Evolutionary conservation across 2,888 invertebrate genomes (phyloP), one percentile per base, ranked within the genome.

Genomic region (Pharmacophagus antenor): DNA sequence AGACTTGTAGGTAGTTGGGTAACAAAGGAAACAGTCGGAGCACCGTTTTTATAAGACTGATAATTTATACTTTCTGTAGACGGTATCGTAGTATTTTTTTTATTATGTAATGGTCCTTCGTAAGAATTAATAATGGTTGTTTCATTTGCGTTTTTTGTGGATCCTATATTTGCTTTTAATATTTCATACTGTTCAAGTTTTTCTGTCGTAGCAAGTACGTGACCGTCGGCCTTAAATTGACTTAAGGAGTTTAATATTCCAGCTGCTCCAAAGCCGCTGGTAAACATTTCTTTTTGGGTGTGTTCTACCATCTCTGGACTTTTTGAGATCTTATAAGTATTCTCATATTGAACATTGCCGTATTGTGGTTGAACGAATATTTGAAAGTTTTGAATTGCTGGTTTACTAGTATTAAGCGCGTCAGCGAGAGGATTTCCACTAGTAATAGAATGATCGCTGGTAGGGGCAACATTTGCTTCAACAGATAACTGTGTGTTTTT

Each of bases 181-280:
- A 21, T 52, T 20, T 53, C 53, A 27, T n/a, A 41, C 23, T 53
- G 46, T 37, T 52, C 58, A 47, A 10, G 18, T 50, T 58, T 47
- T 1, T 23, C 53, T 10, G 53, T 23, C 6, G 58, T 25, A 41
- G 25, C 21, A 41, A 49, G 25, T 22, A 22, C 49, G 7, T 31
- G 51, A 8, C 52, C 48, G 21, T 42, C 42, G 17, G 22, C 44
- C 22, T 44, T 22, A 41, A 20, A 55, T 31, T 44, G 48, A 37
- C 41, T 42, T 2, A 17, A 46, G 7, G 64, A 67, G 62, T 73
- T 73, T 25, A 74, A 63, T 31, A 76, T 56, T n/a, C 74, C 77
- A 12, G 70, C 31, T 50, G 70, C 76, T 46, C 77, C 77, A 63
- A 78, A 79, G 5, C 75, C 72, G 61, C 72, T 76, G 5, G 68